Evolutionary conservation across 2,113 vertebrate species (phyloP), one percentile per base, ranked within the genome.

Genomic region (Carassius gibelio): DNA sequence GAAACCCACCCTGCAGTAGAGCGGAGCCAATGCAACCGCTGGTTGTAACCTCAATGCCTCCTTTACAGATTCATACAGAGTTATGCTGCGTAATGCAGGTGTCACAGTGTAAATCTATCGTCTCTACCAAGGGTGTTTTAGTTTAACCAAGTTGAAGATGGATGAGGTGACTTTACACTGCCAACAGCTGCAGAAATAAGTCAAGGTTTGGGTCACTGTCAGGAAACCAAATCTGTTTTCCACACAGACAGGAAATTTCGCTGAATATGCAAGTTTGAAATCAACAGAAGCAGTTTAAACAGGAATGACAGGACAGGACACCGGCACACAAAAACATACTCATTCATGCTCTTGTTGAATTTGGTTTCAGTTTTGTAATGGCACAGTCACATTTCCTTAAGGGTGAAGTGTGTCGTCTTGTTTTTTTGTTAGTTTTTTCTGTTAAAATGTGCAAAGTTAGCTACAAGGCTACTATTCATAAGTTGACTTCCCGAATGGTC

Each of bases 231-330:
- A 89, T 87, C 71, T 84, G 84, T 90, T 93, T 93, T 89, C 85
- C 89, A 91, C 87, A 90, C 85, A 75, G 81, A 81, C 48, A 83
- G 55, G 74, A 87, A 52, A 89, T 91, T 91, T 90, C 30, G 85
- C 84, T 86, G 90, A 86, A 50, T 91, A 93, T 93, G 82, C 89
- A 91, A 87, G 52, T 94, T 92, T 88, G 75, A 72, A 72, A 42
- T 72, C 89, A 17, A 75, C 10, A 74, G 45, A 57, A 23, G 36
- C 68, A 11, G 55, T 11, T 3, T 3, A 8, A 45, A 34, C 10
- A 21, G 26, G 14, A 86, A 82, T 48, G 26, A 45, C 30, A 48
- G 50, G 50, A 19, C 17, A 34, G 26, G 30, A 42, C 34, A 42
- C 34, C 15, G 0, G 26, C 48, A 55, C 48, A 6, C 50, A 55